A percentile compares a stretch with the other conserved stretches of the same genome.
Evolutionary conservation across 2,797 vertebrate genomes (phyloP).

Genomic region (Epinephelus awoara): DNA sequence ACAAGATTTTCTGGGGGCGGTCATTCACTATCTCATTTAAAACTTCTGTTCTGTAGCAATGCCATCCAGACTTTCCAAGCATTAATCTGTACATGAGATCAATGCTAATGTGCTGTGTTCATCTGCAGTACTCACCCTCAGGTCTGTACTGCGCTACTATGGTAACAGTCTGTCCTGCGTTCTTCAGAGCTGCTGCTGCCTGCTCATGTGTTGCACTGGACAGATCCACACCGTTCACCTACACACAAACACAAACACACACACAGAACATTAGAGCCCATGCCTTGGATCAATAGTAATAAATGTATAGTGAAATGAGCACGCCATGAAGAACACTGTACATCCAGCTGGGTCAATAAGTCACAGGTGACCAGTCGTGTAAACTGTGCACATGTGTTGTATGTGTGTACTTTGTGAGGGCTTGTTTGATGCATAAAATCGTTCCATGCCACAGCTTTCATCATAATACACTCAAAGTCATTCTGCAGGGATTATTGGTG

Average conservation of each 20-base stretch:
- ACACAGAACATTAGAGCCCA: slow-evolving; percentile 18
- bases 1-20: not conserved
- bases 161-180: slow-evolving; percentile 94
- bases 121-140: slow-evolving; percentile 88
- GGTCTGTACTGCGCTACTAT: slow-evolving; percentile 96
- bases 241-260: slow-evolving; percentile 22
- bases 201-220: slow-evolving; percentile 96
- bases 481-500: slow-evolving; percentile 26
- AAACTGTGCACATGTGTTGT: slow-evolving; percentile 2
- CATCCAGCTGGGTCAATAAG: slow-evolving; percentile 24
- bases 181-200: slow-evolving; percentile 95
- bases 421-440: slow-evolving; percentile 29
- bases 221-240: slow-evolving; percentile 97
- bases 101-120: not conserved
- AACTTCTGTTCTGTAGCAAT: not conserved
- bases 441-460: slow-evolving; percentile 30
- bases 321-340: not conserved
- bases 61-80: too few species aligned
- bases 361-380: slow-evolving; percentile 10
- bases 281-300: slow-evolving; percentile 30
- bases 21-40: not conserved
- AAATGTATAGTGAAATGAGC: slow-evolving; percentile 6
- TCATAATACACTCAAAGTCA: slow-evolving; percentile 28
- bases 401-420: slow-evolving; percentile 8
- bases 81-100: not conserved